Percentiles rank a stretch among this genome's conserved stretches.
These are phyloP conservation scores for Nephrotoma flavescens DNA, from an alignment of 2,888 invertebrate species.

Conservation along the genomic window DNA sequence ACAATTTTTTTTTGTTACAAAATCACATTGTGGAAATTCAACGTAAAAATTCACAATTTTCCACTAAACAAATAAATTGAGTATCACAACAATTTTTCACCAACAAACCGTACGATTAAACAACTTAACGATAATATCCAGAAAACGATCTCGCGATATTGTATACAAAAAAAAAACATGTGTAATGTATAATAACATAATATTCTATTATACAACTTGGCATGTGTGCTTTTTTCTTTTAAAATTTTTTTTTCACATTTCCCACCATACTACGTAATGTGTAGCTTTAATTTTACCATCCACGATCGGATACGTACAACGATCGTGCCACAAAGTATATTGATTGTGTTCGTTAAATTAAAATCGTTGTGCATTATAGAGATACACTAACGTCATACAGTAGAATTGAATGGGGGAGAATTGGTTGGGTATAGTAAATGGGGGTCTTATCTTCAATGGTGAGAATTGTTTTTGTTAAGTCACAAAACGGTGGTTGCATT, in stretches of 20 bases:
- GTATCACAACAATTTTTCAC: background rate
- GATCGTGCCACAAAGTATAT: background rate
- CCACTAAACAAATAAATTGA: background rate
- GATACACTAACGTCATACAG: background rate
- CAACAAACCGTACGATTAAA: background rate
- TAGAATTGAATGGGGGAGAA: background rate
- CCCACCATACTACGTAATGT: background rate
- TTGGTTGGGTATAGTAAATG: background rate
- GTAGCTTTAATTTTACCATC: background rate
- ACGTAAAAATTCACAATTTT: background rate
- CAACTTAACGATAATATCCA: background rate
- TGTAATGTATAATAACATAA: background rate
- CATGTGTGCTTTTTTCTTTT: background rate
- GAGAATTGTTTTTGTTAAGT: background rate
- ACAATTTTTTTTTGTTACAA: background rate
- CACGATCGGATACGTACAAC: background rate
- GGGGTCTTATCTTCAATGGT: constrained; percentile 3
- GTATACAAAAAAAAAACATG: background rate
- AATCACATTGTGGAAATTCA: background rate
- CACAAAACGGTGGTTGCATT: constrained; percentile 1
- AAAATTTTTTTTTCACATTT: background rate
- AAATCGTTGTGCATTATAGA: background rate
- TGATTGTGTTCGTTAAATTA: background rate
- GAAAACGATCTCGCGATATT: background rate
- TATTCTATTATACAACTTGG: background rate